Conservation (phyloP, 2,113 vertebrate species). For the Lota lota region DNA sequence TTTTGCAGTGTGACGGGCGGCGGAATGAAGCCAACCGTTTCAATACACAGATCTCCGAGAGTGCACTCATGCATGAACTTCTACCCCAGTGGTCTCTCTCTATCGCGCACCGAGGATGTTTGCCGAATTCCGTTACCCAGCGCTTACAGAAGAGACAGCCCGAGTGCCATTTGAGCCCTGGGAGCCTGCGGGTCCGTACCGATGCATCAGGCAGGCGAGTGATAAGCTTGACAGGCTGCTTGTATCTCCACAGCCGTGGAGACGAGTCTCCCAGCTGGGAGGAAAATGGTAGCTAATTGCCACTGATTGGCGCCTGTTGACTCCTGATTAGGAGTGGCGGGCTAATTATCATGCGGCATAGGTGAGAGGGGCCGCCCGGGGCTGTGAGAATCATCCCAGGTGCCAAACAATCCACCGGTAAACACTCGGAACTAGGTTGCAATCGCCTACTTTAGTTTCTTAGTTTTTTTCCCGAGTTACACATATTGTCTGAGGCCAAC, state of each 20-base stretch:
- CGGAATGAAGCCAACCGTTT: background rate
- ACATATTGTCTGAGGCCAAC: too few relatives aligned
- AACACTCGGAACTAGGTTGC: background rate
- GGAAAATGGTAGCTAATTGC: conserved; percentile 69
- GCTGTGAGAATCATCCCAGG: conserved; percentile 30
- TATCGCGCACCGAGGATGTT: background rate
- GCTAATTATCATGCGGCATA: conserved; percentile 55
- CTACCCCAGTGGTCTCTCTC: background rate
- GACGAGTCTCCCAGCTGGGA: conserved; percentile 54
- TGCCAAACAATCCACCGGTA: conserved; percentile 39
- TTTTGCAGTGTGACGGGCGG: conserved; percentile 1
- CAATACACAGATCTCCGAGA: too few relatives aligned
- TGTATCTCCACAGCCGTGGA: conserved; percentile 35
- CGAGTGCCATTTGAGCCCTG: too few relatives aligned
- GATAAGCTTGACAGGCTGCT: conserved; percentile 35
- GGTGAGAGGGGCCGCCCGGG: conserved; percentile 33
- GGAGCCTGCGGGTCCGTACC: conserved; percentile 10
- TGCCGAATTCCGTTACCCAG: background rate
- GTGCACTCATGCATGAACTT: too few relatives aligned
- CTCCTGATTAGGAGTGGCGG: conserved; percentile 66
- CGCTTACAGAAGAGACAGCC: too few relatives aligned
- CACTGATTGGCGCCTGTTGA: conserved; percentile 74
- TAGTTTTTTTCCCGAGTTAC: too few relatives aligned
- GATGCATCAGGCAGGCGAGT: conserved; percentile 8
- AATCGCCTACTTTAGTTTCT: background rate